These are phyloP conservation scores for Ptychadena robeensis DNA, from an alignment of 2,797 vertebrate species.

Conservation along the genomic window DNA sequence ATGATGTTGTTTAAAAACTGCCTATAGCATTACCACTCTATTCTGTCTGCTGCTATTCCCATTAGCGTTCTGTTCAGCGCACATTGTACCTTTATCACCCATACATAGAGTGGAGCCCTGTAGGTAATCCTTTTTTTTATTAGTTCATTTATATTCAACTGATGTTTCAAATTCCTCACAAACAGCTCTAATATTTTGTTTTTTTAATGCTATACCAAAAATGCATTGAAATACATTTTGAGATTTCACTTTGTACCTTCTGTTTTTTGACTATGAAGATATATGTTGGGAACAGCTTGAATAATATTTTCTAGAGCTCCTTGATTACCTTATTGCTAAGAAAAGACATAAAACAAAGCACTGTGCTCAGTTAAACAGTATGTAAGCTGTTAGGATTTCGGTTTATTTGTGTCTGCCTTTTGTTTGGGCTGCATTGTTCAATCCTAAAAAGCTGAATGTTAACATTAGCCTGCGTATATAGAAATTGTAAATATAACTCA, in stretches of 20 bases:
- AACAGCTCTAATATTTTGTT: slow-evolving; percentile 8
- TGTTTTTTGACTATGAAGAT: background rate
- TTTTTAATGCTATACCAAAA: slow-evolving; percentile 6
- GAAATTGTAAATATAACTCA: too few species aligned
- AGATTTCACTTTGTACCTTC: background rate
- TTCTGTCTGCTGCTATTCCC: slow-evolving; percentile 51
- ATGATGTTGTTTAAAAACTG: slow-evolving; percentile 53
- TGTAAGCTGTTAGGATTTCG: background rate
- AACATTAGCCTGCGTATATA: too few species aligned
- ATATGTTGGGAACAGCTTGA: background rate
- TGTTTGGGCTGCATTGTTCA: background rate
- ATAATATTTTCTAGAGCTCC: background rate
- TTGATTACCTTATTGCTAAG: background rate
- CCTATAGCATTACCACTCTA: slow-evolving; percentile 43
- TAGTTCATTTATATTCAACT: slow-evolving; percentile 45
- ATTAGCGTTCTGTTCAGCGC: slow-evolving; percentile 42
- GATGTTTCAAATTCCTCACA: slow-evolving; percentile 28
- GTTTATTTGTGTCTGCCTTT: background rate
- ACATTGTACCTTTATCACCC: slow-evolving; percentile 56
- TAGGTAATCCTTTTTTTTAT: slow-evolving; percentile 45
- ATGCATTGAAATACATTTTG: background rate
- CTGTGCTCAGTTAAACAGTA: background rate
- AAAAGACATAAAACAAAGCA: background rate
- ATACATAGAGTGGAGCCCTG: slow-evolving; percentile 39
- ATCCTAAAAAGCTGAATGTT: too few species aligned